Evolutionary conservation across 1,140 invertebrate species (phyloP), one percentile per base, ranked within the genome.

Genomic region (Cyclina sinensis): DNA sequence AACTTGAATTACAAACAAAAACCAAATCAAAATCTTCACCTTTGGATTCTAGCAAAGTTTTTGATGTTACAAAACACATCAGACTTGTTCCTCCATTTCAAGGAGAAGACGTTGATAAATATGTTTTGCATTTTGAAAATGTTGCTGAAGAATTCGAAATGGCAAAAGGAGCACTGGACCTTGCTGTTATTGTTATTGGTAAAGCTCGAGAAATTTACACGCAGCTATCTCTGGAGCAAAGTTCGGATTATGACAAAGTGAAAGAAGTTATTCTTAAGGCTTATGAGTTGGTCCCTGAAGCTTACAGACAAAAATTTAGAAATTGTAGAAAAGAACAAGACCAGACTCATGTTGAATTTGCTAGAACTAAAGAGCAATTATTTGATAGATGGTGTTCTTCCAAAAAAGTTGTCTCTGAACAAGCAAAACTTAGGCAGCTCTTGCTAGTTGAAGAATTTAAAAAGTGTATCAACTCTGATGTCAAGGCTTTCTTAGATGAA

Each of bases 321-420:
- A 57, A 68, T 43, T 68, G 37, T 78, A 57, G 65, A 46, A 88
- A 90, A 73, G 18, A 39, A 16, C 37, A 51, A n/a, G 37, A 48
- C 21, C 82, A 90, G 54, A 89, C 90, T 21, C 78, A 73, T 90
- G 85, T 91, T 37, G 90, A 91, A 65, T 90, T 90, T 90, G 84
- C 65, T 35, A 3, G 70, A 65, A 57, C 46, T 27, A 91, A 91
- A 79, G 88, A 76, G 27, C 27, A 54, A 9, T 74, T 90, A 39
- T 91, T 91, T 84, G 89, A 91, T 30, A 65, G 68, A 30, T 90
- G 88, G 88, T 89, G 80, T 81, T 12, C 14, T 9, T 81, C 74
- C 7, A 90, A 68, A 46, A 54, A 84, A 48, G 73, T 87, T 32
- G 78, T 21, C 39, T 62, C 48, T 9, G 46, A 90, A 65, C 80